A percentile compares a stretch with the other conserved stretches of the same genome.
Conservation (phyloP, 2,797 vertebrate species). For the Cygnus olor region DNA sequence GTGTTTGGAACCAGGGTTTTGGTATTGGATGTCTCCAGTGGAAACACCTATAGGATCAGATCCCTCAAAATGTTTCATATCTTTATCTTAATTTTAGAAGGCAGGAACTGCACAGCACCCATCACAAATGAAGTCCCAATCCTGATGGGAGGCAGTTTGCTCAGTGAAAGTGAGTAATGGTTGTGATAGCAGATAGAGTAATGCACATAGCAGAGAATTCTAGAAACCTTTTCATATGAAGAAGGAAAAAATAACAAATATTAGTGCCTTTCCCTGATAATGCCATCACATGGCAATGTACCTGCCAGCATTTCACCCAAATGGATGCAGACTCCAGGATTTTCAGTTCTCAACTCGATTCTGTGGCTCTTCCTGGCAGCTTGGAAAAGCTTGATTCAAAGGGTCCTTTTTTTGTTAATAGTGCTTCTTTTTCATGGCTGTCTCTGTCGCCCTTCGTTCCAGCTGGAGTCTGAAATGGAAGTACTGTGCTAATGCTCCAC, state of each 20-base stretch:
- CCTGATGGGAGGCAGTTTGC: background rate
- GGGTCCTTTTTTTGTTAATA: background rate
- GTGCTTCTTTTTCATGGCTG: background rate
- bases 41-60: background rate
- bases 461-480: slow-evolving; percentile 20
- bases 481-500: background rate
- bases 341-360: background rate
- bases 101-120: background rate
- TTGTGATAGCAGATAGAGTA: background rate
- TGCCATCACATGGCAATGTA: background rate
- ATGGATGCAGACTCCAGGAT: background rate
- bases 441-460: background rate
- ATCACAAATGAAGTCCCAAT: background rate
- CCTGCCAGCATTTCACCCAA: background rate
- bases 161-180: background rate
- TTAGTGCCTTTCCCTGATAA: background rate
- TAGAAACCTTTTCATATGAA: background rate
- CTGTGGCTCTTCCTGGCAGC: background rate
- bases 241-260: background rate
- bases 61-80: background rate
- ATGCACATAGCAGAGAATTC: background rate
- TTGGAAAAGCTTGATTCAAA: background rate
- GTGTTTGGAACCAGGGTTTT: background rate
- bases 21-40: background rate
- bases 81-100: background rate